Evolutionary conservation across 2,797 vertebrate species (phyloP), one percentile per base, ranked within the genome.

Genomic region (Setipinna tenuifilis): DNA sequence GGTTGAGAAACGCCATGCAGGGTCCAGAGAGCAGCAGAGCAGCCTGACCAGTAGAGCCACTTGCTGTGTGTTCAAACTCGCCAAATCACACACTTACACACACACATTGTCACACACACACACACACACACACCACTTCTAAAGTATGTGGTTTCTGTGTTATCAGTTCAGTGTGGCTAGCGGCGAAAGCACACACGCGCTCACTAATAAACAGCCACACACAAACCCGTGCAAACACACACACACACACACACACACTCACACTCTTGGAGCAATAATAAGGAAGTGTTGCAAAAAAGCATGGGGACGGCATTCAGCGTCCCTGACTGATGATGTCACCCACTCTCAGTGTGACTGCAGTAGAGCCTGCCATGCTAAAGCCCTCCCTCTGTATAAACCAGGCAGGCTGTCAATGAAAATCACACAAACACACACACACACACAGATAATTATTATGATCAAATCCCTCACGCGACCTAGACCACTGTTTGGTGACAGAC

Each of bases 291-390:
- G 83, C 50, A 71, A 61, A 86, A 28, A 59, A 82, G 31, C 28
- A 12, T 83, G 83, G 50, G n/a, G 31, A 35, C 81, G 16, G 81
- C 28, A 82, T n/a, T 65, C 54, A 44, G 50, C 14, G 78, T 85
- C 85, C 19, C 83, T 44, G 10, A 31, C 81, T 84, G 89, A 86
- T 90, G 87, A 88, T 81, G 86, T 87, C 87, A 88, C 7, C 61
- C 31, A 59, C 71, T 62, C 65, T 41, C 4, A 50, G 14, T 17
- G 71, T 71, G 46, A 1, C 14, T 17, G 16, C 28, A 75, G 3
- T 41, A 16, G 28, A 68, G 57, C 50, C 81, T 84, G 80, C 83
- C 75, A 85, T 78, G 75, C 44, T 44, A 85, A 75, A 19, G 19
- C 0, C 6, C 17, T 75, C 12, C 0, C 16, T 5, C 48, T 54